Evolutionary conservation across 2,888 invertebrate genomes (phyloP).

Genomic region (Hecatera dysodea): DNA sequence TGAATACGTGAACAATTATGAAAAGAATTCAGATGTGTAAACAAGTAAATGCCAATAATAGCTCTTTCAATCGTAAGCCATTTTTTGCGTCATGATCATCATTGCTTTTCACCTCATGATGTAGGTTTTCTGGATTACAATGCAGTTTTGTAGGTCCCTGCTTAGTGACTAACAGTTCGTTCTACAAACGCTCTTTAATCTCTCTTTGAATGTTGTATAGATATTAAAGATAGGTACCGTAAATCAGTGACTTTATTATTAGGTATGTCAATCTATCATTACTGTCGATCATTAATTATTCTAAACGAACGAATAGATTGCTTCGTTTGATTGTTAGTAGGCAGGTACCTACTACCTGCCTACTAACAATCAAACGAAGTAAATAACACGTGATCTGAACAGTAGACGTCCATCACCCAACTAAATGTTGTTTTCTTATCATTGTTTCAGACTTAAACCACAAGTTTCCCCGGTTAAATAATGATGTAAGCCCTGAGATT

Average conservation of each 20-base stretch:
- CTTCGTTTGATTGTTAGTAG: too few relatives aligned
- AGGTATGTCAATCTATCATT: too few relatives aligned
- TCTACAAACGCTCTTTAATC: neutral
- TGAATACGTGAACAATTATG: constrained; percentile 56
- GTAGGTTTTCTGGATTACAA: neutral
- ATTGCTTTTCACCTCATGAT: neutral
- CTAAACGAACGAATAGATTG: neutral
- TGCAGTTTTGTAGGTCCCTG: neutral
- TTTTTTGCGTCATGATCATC: constrained; percentile 23
- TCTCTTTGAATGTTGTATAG: neutral
- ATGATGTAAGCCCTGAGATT: constrained; percentile 67
- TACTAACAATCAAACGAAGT: neutral
- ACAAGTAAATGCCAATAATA: constrained; percentile 68
- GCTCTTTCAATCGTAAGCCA: constrained; percentile 63
- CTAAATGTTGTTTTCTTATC: neutral
- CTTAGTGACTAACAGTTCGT: neutral
- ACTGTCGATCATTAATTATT: neutral
- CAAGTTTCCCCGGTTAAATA: constrained; percentile 59
- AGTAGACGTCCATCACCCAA: neutral
- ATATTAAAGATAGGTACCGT: too few relatives aligned
- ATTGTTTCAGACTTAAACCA: constrained; percentile 69
- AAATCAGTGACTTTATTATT: too few relatives aligned
- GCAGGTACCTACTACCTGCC: too few relatives aligned
- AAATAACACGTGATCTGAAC: neutral
- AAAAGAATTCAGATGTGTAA: constrained; percentile 64